A percentile compares a stretch with the other conserved stretches of the same genome.
phyloP scores from a whole-genome alignment of 2,113 vertebrate genomes.

The Asarcornis scutulata region DNA sequence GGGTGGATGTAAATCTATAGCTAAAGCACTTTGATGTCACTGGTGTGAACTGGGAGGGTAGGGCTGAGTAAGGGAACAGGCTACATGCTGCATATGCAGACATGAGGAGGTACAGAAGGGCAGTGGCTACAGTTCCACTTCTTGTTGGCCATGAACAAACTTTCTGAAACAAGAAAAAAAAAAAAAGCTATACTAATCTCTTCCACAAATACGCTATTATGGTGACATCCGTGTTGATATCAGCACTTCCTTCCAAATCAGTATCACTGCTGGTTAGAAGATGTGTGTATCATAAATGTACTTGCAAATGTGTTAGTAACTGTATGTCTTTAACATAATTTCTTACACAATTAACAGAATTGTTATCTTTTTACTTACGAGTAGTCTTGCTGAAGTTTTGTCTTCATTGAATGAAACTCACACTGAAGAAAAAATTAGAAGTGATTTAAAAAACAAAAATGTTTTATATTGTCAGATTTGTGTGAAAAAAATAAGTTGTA shows the following conservation, averaged over 20 bases:
- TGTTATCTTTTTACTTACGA: background rate
- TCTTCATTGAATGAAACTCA: background rate
- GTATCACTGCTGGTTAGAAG: background rate
- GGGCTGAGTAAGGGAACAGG: background rate
- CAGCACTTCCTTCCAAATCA: background rate
- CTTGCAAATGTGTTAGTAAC: background rate
- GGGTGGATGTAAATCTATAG: background rate
- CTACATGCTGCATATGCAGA: background rate
- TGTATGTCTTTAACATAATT: background rate
- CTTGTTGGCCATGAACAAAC: background rate
- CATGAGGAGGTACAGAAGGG: background rate
- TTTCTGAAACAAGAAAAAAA: background rate
- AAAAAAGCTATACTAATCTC: background rate
- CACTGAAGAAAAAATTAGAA: background rate
- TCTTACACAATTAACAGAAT: background rate
- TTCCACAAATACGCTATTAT: background rate
- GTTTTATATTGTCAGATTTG: background rate
- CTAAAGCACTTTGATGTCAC: background rate
- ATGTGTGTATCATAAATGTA: background rate
- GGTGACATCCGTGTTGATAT: background rate
- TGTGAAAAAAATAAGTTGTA: background rate
- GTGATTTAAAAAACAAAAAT: background rate
- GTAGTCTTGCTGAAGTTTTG: background rate
- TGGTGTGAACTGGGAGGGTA: background rate
- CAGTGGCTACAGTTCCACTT: background rate